These are phyloP conservation scores for Varanus komodoensis DNA, from an alignment of 2,113 vertebrate species.

Conservation along the genomic window DNA sequence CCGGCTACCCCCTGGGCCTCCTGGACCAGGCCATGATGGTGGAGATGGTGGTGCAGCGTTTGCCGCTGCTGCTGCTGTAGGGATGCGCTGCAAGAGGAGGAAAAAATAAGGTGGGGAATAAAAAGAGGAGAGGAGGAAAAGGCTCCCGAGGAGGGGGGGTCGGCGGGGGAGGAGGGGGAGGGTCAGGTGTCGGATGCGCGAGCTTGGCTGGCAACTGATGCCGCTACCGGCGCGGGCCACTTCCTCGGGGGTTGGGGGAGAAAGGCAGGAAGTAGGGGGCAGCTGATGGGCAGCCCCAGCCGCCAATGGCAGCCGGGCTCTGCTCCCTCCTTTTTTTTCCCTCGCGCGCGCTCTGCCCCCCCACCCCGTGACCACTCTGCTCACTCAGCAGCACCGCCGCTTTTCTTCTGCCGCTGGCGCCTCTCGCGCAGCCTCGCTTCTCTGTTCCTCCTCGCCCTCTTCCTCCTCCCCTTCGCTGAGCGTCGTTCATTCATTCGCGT, in stretches of 20 bases:
- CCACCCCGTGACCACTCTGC: neutral
- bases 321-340: neutral
- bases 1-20: constrained; percentile 15
- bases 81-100: constrained; percentile 5
- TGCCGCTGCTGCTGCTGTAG: neutral
- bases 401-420: neutral
- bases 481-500: neutral
- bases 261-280: neutral
- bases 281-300: constrained; percentile 9
- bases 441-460: neutral
- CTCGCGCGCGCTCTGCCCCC: neutral
- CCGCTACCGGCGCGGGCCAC: constrained; percentile 19
- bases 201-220: neutral
- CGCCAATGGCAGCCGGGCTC: neutral
- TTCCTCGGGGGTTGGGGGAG: neutral
- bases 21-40: constrained; percentile 32
- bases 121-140: neutral
- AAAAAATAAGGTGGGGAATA: no score
- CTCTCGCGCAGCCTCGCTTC: neutral
- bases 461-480: neutral
- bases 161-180: neutral
- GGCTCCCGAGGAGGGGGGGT: neutral
- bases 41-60: neutral
- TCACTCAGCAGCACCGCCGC: neutral
- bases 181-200: neutral